phyloP scores from a whole-genome alignment of 2,888 invertebrate species.

The Cistogaster globosa region DNA sequence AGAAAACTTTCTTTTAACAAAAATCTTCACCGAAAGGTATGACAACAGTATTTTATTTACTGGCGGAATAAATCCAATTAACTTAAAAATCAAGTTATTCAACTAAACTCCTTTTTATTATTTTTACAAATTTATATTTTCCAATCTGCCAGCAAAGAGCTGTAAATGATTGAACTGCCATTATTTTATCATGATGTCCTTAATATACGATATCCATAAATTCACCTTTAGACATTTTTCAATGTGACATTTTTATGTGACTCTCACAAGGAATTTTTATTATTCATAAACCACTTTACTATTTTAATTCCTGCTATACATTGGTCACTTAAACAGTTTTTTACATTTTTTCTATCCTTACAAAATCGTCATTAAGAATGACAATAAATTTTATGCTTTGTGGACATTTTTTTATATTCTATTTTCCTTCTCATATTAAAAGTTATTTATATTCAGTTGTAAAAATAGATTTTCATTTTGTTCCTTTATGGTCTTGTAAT shows the following conservation, averaged over 20 bases:
- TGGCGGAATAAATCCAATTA: no score
- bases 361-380: slow-evolving; percentile 13
- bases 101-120: no score
- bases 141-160: not conserved
- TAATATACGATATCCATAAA: not conserved
- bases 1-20: no score
- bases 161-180: not conserved
- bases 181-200: not conserved
- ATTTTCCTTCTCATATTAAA: not conserved
- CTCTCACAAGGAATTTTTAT: slow-evolving; percentile 15
- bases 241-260: not conserved
- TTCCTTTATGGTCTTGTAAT: not conserved
- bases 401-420: slow-evolving; percentile 21
- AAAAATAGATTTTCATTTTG: not conserved
- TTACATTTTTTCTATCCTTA: not conserved
- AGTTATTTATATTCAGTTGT: slow-evolving; percentile 22
- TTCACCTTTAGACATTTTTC: slow-evolving; percentile 5
- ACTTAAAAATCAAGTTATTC: no score
- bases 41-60: no score
- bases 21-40: no score
- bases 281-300: slow-evolving; percentile 13
- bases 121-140: not conserved
- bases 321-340: not conserved
- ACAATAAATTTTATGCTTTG: slow-evolving; percentile 14
- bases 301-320: not conserved